Percentiles rank a stretch among this genome's conserved stretches.
Conservation (phyloP, 2,797 vertebrate species). For the Pitangus sulphuratus region DNA sequence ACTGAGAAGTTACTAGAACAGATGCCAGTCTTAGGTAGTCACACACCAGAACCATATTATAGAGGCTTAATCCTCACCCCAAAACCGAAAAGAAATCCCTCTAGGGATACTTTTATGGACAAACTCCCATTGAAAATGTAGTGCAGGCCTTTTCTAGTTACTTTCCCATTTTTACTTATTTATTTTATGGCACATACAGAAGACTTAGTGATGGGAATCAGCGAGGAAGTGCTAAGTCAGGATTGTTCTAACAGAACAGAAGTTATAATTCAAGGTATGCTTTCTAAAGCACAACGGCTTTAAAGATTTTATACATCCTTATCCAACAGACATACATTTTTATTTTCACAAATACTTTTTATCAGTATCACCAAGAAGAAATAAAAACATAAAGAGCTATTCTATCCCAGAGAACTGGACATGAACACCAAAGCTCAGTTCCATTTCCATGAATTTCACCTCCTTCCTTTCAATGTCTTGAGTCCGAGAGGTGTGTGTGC, state of each 20-base stretch:
- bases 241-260: neutral
- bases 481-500: rapidly evolving
- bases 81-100: neutral
- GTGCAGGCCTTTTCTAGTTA: neutral
- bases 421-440: neutral
- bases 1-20: neutral
- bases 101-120: neutral
- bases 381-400: neutral
- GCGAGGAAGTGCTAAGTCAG: neutral
- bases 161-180: neutral
- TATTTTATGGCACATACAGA: neutral
- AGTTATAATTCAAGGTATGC: neutral
- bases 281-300: neutral
- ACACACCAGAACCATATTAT: neutral
- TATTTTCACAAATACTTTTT: neutral
- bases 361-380: neutral
- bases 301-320: neutral
- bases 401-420: neutral
- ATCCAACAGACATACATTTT: neutral
- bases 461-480: neutral
- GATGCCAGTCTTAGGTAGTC: neutral
- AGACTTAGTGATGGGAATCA: neutral
- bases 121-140: neutral
- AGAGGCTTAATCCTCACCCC: neutral
- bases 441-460: neutral